Evolutionary conservation across 2,797 vertebrate genomes (phyloP), one percentile per base, ranked within the genome.

Genomic region (Melanotaenia boesemani): DNA sequence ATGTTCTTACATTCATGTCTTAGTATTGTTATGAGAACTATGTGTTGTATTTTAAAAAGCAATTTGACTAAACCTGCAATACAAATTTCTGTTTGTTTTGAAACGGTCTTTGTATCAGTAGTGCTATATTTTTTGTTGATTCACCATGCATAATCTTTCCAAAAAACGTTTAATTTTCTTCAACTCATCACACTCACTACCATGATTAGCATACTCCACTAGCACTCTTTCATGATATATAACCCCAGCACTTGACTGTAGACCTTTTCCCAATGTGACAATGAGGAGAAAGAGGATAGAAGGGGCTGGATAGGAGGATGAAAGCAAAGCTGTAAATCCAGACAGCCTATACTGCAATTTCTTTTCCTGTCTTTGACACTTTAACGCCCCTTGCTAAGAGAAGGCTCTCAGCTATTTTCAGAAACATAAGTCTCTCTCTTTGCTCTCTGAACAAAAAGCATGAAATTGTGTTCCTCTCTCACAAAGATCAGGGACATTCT

Each of bases 271-370:
- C 68, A 67, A 70, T 70, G 75, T 57, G 55, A 63, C 54, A 67
- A 60, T 28, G 59, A 72, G 12, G n/a, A 50, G 54, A 69, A 39
- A 65, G 56, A 26, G 50, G 60, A 66, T 72, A 63, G 54, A 84
- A 70, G 76, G 67, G 18, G 85, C 72, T 46, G 77, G 70, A 77
- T 76, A 61, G 82, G 62, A 75, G 77, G 80, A 80, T 87, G 80
- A 92, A 92, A 83, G 87, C 78, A 85, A 73, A 89, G 90, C 85
- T 88, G 83, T 92, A 92, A 92, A 93, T 93, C 82, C 54, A 37
- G 62, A 50, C 77, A 80, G 65, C 50, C 67, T 62, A 54, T 65
- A 32, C 70, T 79, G 71, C 80, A 64, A 83, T 84, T 82, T 90
- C 74, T 88, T 66, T 74, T 22, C 70, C 67, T 41, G 57, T 75